Conservation (phyloP, 2,113 vertebrate genomes). For the Hirundichthys speculiger region DNA sequence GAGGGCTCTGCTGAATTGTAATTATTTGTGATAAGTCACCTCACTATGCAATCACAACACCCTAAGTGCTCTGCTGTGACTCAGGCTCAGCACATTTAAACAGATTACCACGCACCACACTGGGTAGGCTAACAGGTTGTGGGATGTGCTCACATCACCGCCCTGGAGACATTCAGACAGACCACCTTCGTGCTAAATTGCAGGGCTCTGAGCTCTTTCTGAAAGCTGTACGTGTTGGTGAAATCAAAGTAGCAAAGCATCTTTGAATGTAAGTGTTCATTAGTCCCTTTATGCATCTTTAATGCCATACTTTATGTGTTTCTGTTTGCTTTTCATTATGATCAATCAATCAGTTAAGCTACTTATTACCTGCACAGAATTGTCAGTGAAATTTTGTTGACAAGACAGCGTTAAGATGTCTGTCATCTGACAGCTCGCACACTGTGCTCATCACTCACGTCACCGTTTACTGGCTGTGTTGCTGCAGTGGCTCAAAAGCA, state of each 20-base stretch:
- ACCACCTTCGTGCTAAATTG: too few species aligned
- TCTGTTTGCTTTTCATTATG: not conserved
- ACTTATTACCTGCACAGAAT: constrained; percentile 13
- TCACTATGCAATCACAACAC: too few species aligned
- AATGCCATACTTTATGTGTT: not conserved
- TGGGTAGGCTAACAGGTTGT: too few species aligned
- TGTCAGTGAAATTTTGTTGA: constrained; percentile 23
- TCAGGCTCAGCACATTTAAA: too few species aligned
- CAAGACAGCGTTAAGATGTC: constrained; percentile 34
- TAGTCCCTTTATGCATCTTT: not conserved
- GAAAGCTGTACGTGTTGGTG: too few species aligned
- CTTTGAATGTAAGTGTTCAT: constrained; percentile 3
- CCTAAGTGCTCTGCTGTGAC: too few species aligned
- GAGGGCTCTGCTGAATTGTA: too few species aligned
- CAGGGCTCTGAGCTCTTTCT: too few species aligned
- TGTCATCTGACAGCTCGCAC: constrained; percentile 39
- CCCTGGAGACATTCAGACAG: too few species aligned
- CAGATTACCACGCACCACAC: too few species aligned
- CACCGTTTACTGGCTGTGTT: constrained; percentile 24
- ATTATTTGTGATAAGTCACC: too few species aligned
- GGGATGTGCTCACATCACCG: too few species aligned
- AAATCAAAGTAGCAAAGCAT: not conserved
- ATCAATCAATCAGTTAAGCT: constrained; percentile 22
- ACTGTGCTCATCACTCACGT: constrained; percentile 33
- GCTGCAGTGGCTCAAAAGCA: not conserved